Percentiles rank a stretch among this genome's conserved stretches.
Evolutionary conservation across 2,888 invertebrate species (phyloP).

Genomic region (Synanthedon myopaeformis): DNA sequence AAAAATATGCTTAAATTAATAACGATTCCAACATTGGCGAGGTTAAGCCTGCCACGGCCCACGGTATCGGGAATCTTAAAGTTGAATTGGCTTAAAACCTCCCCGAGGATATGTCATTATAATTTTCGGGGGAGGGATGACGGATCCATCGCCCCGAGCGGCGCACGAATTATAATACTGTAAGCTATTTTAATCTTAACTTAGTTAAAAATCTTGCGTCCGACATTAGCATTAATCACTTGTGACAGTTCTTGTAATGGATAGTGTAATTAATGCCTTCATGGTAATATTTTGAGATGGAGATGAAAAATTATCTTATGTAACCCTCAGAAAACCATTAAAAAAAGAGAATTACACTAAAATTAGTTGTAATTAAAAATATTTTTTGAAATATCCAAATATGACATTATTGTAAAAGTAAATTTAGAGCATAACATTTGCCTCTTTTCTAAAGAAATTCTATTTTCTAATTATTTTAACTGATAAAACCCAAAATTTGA

Average conservation of each 20-base stretch:
- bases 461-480: too few species aligned
- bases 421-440: too few species aligned
- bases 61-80: slow-evolving; percentile 44
- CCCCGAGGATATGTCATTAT: slow-evolving; percentile 66
- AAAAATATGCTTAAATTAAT: neutral
- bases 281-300: neutral
- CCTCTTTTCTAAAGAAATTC: too few species aligned
- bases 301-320: neutral
- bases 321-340: too few species aligned
- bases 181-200: slow-evolving; percentile 71
- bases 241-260: slow-evolving; percentile 63
- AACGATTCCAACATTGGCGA: neutral
- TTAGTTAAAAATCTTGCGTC: slow-evolving; percentile 69
- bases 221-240: slow-evolving; percentile 67
- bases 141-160: slow-evolving; percentile 55
- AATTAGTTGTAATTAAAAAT: too few species aligned
- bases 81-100: slow-evolving; percentile 65
- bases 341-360: too few species aligned
- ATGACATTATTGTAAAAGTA: too few species aligned
- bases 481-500: too few species aligned
- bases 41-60: slow-evolving; percentile 16
- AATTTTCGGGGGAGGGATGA: slow-evolving; percentile 65
- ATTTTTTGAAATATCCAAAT: too few species aligned
- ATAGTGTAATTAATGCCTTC: slow-evolving; percentile 47
- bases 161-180: slow-evolving; percentile 55